These are phyloP conservation scores for Nesometra sesokonis DNA, from an alignment of 35 echinoderm and acorn worm genomes.

Conservation along the genomic window DNA sequence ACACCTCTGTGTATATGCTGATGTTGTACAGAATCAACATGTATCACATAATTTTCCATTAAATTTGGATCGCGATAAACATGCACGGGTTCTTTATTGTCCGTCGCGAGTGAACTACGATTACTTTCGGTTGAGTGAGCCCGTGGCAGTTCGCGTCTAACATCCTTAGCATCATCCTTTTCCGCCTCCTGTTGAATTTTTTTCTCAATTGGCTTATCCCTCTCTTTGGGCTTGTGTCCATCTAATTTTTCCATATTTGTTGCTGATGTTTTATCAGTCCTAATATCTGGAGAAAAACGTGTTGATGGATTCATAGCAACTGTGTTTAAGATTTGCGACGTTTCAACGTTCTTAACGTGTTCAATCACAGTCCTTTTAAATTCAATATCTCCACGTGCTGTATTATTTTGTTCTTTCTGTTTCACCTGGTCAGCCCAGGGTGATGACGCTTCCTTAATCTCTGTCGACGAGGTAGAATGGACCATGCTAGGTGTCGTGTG, in stretches of 20 bases:
- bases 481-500: background rate
- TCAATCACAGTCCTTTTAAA: background rate
- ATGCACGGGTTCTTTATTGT: constrained; percentile 47
- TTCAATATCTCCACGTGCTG: background rate
- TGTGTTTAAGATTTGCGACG: background rate
- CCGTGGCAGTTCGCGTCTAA: background rate
- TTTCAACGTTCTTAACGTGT: background rate
- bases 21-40: constrained; percentile 91
- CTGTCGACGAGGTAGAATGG: background rate
- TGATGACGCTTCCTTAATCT: background rate
- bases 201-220: background rate
- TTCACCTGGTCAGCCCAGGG: background rate
- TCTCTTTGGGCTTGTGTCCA: background rate
- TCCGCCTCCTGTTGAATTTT: background rate
- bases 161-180: background rate
- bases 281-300: background rate
- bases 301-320: background rate
- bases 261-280: background rate
- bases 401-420: background rate
- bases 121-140: background rate
- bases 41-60: constrained; percentile 66
- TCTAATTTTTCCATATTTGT: background rate
- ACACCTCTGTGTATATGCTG: constrained; percentile 28
- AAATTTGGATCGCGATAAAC: constrained; percentile 91
- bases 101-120: constrained; percentile 9